Evolutionary conservation across 2,797 vertebrate species (phyloP).

Genomic region (Holocentrus rufus): DNA sequence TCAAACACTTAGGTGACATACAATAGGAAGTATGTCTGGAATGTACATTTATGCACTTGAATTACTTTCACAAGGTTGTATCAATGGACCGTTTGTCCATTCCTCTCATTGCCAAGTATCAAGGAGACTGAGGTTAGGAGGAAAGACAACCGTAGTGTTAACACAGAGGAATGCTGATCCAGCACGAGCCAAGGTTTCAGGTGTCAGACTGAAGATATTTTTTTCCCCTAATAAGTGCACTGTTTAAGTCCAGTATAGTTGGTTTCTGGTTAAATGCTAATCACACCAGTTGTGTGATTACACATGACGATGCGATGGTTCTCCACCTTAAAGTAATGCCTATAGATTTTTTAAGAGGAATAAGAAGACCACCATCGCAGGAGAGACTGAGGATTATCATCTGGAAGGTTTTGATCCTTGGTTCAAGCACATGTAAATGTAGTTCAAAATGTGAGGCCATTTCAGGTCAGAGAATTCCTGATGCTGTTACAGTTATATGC

Average conservation of each 20-base stretch:
- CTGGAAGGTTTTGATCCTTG: conserved; percentile 3
- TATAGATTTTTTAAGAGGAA: conserved; percentile 22
- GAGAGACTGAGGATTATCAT: too few species aligned
- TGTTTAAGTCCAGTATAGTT: conserved; percentile 13
- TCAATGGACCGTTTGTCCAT: conserved; percentile 64
- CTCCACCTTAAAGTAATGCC: conserved; percentile 1
- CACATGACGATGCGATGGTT: conserved; percentile 23
- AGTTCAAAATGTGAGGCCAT: background rate
- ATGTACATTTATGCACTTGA: conserved; percentile 39
- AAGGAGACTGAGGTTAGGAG: conserved; percentile 55
- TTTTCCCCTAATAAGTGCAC: conserved; percentile 15
- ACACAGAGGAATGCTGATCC: conserved; percentile 63
- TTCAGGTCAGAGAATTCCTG: background rate
- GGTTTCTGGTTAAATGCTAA: conserved; percentile 50
- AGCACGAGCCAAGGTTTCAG: conserved; percentile 50
- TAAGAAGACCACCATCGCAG: background rate
- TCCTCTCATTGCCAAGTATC: conserved; percentile 55
- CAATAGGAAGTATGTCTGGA: conserved; percentile 39
- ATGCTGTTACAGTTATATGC: background rate
- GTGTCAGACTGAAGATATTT: conserved; percentile 29
- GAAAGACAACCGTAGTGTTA: conserved; percentile 38
- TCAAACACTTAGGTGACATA: conserved; percentile 36
- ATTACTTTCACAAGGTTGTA: conserved; percentile 50
- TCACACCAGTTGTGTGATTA: conserved; percentile 37
- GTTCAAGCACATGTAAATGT: background rate